Evolutionary conservation across 1,140 invertebrate genomes (phyloP).

Genomic region (Wasmannia auropunctata): DNA sequence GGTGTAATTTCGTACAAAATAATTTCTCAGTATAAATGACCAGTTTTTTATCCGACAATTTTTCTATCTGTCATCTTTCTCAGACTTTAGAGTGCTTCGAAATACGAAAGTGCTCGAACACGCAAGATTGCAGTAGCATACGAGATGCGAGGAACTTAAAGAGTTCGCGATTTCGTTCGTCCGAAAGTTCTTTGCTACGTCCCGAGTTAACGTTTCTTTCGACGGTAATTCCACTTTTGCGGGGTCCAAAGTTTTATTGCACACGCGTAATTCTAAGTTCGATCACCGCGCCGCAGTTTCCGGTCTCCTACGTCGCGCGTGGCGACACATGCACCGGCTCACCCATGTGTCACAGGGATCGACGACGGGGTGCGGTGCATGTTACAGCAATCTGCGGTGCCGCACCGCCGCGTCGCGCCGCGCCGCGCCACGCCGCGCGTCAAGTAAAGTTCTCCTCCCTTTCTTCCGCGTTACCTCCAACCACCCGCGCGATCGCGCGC

Average conservation of each 20-base stretch:
- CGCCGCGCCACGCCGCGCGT: no score
- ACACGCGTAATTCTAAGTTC: not conserved
- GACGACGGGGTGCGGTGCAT: not conserved
- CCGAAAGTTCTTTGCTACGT: not conserved
- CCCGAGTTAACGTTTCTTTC: not conserved
- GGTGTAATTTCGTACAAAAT: not conserved
- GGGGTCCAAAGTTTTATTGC: not conserved
- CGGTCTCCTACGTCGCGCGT: not conserved
- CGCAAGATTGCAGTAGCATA: not conserved
- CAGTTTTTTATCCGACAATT: not conserved
- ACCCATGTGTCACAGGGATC: constrained; percentile 24
- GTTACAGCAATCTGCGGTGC: constrained; percentile 20
- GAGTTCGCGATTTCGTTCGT: not conserved
- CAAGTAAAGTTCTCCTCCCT: constrained; percentile 1
- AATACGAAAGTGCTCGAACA: not conserved
- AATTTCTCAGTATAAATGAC: not conserved
- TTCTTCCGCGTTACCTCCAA: constrained; percentile 45
- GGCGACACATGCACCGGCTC: not conserved
- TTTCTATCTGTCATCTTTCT: not conserved
- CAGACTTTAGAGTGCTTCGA: not conserved
- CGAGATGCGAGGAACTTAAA: not conserved
- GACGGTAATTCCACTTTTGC: not conserved
- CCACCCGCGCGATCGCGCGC: constrained; percentile 65
- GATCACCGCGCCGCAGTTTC: not conserved
- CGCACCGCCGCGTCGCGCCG: not conserved